These are phyloP conservation scores for Lampropteryx suffumata DNA, from an alignment of 2,888 invertebrate genomes.

Conservation along the genomic window DNA sequence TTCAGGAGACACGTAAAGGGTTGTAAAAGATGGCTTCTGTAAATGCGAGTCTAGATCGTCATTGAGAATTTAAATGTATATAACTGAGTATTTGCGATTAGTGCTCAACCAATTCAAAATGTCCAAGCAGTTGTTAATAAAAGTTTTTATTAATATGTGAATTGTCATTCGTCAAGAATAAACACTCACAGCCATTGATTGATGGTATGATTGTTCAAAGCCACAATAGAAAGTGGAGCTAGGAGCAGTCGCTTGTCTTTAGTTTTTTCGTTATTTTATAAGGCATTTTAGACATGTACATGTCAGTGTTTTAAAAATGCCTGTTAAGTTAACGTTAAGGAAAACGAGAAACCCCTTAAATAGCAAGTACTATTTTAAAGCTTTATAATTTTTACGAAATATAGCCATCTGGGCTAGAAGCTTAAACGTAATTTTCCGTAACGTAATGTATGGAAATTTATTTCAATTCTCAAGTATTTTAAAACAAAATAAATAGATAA, in stretches of 20 bases:
- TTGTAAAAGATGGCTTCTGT: no score
- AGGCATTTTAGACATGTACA: conserved; percentile 8
- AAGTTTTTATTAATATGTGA: background rate
- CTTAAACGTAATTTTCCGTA: background rate
- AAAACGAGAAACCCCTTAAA: background rate
- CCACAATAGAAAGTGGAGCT: conserved; percentile 35
- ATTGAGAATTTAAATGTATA: no score
- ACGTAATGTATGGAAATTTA: no score
- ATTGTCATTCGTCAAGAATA: background rate
- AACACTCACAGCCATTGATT: conserved; percentile 34
- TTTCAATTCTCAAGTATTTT: no score
- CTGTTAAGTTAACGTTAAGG: conserved; percentile 4
- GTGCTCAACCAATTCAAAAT: background rate
- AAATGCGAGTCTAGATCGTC: no score
- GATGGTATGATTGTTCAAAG: conserved; percentile 41
- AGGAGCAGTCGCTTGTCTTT: conserved; percentile 1
- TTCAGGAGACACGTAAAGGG: no score
- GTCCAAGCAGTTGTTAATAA: background rate
- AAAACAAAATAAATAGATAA: no score
- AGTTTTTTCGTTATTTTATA: conserved; percentile 8
- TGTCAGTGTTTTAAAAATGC: conserved; percentile 2
- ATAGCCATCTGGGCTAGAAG: background rate
- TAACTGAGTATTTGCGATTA: no score
- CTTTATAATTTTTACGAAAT: background rate
- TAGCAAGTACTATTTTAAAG: no score